phyloP scores from a whole-genome alignment of 2,888 invertebrate genomes.

The Formica aserva region DNA sequence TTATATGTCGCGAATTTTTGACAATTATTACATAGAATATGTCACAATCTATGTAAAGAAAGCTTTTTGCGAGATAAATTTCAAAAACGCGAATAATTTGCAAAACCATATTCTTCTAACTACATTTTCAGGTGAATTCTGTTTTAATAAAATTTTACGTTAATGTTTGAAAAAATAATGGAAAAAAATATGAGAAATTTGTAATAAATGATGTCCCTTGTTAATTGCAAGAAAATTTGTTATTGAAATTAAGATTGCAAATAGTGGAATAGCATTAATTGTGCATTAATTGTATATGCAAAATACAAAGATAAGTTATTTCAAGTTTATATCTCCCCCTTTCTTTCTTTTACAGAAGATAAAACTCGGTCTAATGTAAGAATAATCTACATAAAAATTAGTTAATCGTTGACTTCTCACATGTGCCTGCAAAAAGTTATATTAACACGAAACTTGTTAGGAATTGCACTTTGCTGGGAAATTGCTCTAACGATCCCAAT shows the following conservation, averaged over 20 bases:
- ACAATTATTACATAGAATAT: not conserved
- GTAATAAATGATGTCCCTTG: not conserved
- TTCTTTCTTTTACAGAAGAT: not conserved
- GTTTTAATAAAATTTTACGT: not conserved
- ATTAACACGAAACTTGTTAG: conserved; percentile 41
- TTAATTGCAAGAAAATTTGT: not conserved
- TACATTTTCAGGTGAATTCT: not conserved
- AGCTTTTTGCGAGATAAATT: not conserved
- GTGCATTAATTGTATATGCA: not conserved
- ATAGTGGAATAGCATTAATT: not conserved
- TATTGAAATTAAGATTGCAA: not conserved
- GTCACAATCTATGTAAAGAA: not conserved
- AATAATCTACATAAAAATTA: not conserved
- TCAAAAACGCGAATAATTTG: not conserved
- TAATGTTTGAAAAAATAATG: not conserved
- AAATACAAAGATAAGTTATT: not conserved
- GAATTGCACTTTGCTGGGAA: conserved; percentile 56
- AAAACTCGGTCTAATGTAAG: not conserved
- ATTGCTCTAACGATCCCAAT: conserved; percentile 71
- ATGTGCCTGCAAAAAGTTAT: not conserved
- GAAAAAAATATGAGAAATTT: not conserved
- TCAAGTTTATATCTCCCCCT: not conserved
- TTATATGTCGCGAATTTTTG: not conserved
- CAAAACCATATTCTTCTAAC: not conserved
- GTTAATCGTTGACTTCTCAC: not conserved